A percentile compares a stretch with the other conserved stretches of the same genome.
phyloP scores from a whole-genome alignment of 2,797 vertebrate genomes.

The Rhinophrynus dorsalis region DNA sequence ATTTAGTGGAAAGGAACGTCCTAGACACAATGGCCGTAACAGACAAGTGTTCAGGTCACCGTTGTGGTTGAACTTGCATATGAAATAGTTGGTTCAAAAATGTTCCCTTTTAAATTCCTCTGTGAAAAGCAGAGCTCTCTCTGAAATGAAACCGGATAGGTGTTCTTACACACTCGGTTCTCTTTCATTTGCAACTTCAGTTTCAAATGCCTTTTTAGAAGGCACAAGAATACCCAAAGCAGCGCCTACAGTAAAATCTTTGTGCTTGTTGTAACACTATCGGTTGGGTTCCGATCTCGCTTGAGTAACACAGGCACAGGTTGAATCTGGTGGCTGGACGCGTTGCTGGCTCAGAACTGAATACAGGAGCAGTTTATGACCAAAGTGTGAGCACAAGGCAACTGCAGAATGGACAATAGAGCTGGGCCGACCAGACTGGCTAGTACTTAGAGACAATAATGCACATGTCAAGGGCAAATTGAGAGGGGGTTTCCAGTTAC shows the following conservation, averaged over 20 bases:
- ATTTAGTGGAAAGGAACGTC: conserved; percentile 4
- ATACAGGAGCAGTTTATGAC: not conserved
- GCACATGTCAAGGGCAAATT: not conserved
- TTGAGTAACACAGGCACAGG: conserved; percentile 5
- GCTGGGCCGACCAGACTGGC: not conserved
- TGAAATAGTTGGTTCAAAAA: conserved; percentile 38
- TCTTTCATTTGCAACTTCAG: conserved; percentile 75
- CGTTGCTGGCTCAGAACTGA: not conserved
- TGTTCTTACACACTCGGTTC: conserved; percentile 68
- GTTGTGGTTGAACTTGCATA: conserved; percentile 49
- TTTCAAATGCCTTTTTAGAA: conserved; percentile 71
- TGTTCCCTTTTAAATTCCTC: conserved; percentile 47
- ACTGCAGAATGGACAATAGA: not conserved
- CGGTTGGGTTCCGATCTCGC: conserved; percentile 47
- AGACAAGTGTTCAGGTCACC: conserved; percentile 33
- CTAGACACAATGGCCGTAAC: conserved; percentile 15
- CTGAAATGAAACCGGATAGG: conserved; percentile 68
- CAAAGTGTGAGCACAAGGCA: not conserved
- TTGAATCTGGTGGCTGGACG: not conserved
- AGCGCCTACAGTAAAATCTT: conserved; percentile 74
- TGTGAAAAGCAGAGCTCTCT: conserved; percentile 54
- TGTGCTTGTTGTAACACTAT: conserved; percentile 70
- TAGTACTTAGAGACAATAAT: not conserved
- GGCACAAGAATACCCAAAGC: conserved; percentile 59
- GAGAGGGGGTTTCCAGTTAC: too few species aligned